Base-by-base conservation (phyloP, 2,797 vertebrate genomes). In the Columba guinea region DNA sequence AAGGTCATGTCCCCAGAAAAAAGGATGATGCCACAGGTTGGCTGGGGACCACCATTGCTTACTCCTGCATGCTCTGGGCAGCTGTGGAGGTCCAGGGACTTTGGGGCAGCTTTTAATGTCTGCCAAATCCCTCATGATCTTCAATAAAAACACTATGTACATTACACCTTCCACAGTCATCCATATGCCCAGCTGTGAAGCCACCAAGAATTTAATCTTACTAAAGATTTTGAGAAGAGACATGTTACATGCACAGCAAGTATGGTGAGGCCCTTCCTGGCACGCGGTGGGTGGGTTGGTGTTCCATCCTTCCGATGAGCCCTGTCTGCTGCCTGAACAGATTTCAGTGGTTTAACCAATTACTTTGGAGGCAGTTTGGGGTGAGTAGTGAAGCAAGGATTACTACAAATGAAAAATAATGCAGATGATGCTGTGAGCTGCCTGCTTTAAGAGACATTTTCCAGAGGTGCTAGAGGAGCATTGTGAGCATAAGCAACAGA, bases 171-270 rank as follows among this genome's bases (percentile, higher is more conserved):
- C 67, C 63, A 2, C 15, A 52, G 26, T 32, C 68, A 64, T 22
- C 5, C 13, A 21, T 10, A 41, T 1, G 1, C 3, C 51, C 14
- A 78, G 10, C 13, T 34, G 26, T 90, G 28, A 11, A 70, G 8
- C 11, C 19, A 37, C 11, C 30, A 28, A 59, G 9, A 69, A 67
- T 67, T 69, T 49, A 34, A 20, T 35, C 28, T 22, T 26, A 49
- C 64, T 52, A 11, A 55, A 44, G 13, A 24, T 39, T 86, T 34
- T 11, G 23, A 63, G 34, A 64, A 60, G 9, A 60, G 3, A 60
- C 55, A 5, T 60, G 2, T 46, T 69, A 41, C 1, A 1, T 41
- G 28, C 0, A 0, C 6, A 16, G 30, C 18, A 32, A 26, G 9
- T 32, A 17, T 0, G 0, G 11, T 18, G 8, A 6, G 4, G 9